Evolutionary conservation across 2,113 vertebrate genomes (phyloP).

Genomic region (Cyanoderma ruficeps): DNA sequence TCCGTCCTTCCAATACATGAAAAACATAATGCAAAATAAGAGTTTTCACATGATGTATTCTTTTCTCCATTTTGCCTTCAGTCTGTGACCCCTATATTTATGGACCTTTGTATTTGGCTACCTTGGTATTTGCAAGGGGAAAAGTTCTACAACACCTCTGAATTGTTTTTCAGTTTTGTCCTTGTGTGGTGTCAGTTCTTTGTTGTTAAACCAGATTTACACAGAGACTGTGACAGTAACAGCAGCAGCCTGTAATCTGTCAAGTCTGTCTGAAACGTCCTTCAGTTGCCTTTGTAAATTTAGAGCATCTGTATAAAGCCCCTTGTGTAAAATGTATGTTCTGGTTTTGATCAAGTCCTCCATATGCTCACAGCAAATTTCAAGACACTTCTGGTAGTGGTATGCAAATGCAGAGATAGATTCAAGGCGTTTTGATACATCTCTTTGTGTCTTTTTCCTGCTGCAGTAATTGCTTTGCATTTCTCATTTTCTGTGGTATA

Average conservation of each 20-base stretch:
- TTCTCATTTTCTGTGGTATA: constrained; percentile 22
- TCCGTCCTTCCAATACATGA: neutral
- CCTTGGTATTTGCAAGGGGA: neutral
- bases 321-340: constrained; percentile 28
- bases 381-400: neutral
- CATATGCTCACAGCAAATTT: constrained; percentile 37
- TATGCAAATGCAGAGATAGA: constrained; percentile 15
- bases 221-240: constrained; percentile 44
- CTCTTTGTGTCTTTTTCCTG: neutral
- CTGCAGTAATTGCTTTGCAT: constrained; percentile 32
- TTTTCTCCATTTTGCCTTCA: neutral
- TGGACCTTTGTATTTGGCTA: neutral
- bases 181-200: constrained; percentile 42
- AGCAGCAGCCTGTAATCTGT: constrained; percentile 48
- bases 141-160: neutral
- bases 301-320: constrained; percentile 10
- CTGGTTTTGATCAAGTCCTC: constrained; percentile 24
- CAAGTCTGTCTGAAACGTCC: constrained; percentile 30
- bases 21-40: neutral
- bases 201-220: constrained; percentile 52
- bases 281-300: constrained; percentile 53
- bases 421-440: neutral
- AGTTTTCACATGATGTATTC: neutral
- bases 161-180: constrained; percentile 30
- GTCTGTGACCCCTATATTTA: neutral